A percentile compares a stretch with the other conserved stretches of the same genome.
Evolutionary conservation across 2,888 invertebrate species (phyloP).

Genomic region (Tetrapedia diversipes): DNA sequence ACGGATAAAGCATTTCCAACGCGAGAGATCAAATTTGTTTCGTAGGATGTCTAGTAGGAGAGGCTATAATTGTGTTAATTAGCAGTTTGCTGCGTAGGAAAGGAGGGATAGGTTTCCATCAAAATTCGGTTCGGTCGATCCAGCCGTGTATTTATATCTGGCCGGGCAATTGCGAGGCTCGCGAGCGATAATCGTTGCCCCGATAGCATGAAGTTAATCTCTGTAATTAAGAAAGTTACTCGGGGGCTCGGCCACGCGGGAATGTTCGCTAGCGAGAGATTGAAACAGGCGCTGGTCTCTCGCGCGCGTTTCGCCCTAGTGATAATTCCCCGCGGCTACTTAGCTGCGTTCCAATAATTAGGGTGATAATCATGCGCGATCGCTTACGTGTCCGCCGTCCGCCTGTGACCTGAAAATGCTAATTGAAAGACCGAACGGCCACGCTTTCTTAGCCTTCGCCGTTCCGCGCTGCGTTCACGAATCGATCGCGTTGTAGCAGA

Average conservation of each 20-base stretch:
- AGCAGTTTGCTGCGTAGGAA: conserved; percentile 15
- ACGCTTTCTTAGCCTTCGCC: conserved; percentile 52
- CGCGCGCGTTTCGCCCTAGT: conserved; percentile 57
- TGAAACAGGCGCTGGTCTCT: conserved; percentile 58
- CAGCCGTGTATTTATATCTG: conserved; percentile 57
- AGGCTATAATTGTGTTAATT: conserved; percentile 19
- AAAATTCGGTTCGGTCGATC: conserved; percentile 42
- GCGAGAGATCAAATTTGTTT: neutral
- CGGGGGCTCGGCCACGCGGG: conserved; percentile 74
- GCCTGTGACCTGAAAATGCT: conserved; percentile 80
- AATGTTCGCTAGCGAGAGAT: conserved; percentile 69
- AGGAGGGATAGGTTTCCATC: conserved; percentile 41
- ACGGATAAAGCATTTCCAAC: neutral
- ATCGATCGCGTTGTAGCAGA: conserved; percentile 16
- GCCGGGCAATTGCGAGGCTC: conserved; percentile 67
- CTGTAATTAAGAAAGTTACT: conserved; percentile 81
- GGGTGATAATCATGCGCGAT: conserved; percentile 80
- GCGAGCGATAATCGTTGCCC: conserved; percentile 78
- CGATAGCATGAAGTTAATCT: conserved; percentile 81
- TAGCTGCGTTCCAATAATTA: conserved; percentile 81
- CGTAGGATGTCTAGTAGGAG: neutral
- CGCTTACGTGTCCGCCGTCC: conserved; percentile 68
- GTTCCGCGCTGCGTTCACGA: conserved; percentile 3
- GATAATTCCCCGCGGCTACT: conserved; percentile 81
- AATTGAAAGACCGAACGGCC: conserved; percentile 76